Percentiles rank a stretch among this genome's conserved stretches.
Conservation (phyloP, 1,140 invertebrate species). For the Bombus fervidus region DNA sequence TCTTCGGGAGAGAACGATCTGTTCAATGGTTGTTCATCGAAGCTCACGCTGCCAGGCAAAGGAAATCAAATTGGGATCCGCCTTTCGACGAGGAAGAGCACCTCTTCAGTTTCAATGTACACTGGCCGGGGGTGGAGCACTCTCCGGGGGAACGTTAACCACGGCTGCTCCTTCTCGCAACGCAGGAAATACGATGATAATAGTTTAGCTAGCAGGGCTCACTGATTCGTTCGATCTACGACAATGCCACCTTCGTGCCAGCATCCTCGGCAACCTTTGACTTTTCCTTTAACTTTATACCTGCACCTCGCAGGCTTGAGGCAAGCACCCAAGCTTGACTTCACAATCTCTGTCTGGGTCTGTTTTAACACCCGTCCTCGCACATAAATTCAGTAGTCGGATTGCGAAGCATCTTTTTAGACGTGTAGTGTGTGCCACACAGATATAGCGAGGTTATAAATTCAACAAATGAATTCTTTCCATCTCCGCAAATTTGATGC, state of each 20-base stretch:
- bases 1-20: neutral
- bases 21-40: neutral
- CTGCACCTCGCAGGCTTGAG: neutral
- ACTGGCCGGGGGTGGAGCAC: conserved; percentile 57
- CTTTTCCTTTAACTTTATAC: neutral
- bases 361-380: neutral
- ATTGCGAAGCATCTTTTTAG: too few species aligned
- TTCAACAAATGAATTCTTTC: too few species aligned
- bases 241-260: conserved; percentile 54
- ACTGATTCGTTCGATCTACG: conserved; percentile 51
- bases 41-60: conserved; percentile 19
- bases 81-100: conserved; percentile 64
- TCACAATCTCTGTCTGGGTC: too few species aligned
- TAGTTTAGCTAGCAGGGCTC: neutral
- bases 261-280: neutral
- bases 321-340: neutral
- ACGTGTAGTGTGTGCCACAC: too few species aligned
- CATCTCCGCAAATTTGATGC: too few species aligned
- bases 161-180: conserved; percentile 5
- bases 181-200: conserved; percentile 19
- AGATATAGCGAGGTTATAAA: too few species aligned
- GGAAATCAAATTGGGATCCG: conserved; percentile 72
- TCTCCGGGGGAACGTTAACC: conserved; percentile 65
- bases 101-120: conserved; percentile 68
- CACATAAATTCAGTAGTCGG: too few species aligned